Evolutionary conservation across 2,888 invertebrate genomes (phyloP).

Genomic region (Phortica magna): DNA sequence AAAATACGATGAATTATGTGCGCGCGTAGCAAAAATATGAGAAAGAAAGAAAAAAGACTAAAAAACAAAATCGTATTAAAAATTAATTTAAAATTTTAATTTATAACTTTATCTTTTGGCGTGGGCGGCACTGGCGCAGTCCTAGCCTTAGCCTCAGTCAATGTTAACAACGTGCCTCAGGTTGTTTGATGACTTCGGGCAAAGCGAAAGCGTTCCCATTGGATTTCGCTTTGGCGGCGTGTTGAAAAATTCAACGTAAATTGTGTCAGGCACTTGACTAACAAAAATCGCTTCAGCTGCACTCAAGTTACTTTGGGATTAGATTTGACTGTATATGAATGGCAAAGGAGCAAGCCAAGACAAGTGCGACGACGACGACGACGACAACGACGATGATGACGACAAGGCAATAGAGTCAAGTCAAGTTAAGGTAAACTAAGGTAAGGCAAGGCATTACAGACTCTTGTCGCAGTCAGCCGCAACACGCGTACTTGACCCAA

Average conservation of each 20-base stretch:
- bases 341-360: background rate
- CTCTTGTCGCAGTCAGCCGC: too few species aligned
- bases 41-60: constrained; percentile 12
- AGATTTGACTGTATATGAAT: background rate
- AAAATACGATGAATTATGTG: constrained; percentile 10
- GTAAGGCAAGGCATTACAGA: too few species aligned
- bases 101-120: constrained; percentile 40
- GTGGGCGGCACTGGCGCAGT: background rate
- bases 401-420: background rate
- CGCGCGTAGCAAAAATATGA: constrained; percentile 4
- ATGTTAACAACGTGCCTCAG: background rate
- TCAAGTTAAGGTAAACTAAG: too few species aligned
- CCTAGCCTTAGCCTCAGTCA: background rate
- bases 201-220: background rate
- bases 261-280: background rate
- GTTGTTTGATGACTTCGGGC: constrained; percentile 11
- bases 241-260: constrained; percentile 21
- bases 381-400: background rate
- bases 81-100: constrained; percentile 66
- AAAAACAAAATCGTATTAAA: constrained; percentile 54
- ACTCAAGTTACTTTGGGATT: constrained; percentile 30
- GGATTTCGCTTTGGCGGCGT: background rate
- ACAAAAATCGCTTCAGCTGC: constrained; percentile 11
- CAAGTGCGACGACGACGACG: background rate
- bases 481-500: constrained; percentile 11